Evolutionary conservation across 1,140 invertebrate species (phyloP), one percentile per base, ranked within the genome.

Genomic region (Tetramorium alpestre): DNA sequence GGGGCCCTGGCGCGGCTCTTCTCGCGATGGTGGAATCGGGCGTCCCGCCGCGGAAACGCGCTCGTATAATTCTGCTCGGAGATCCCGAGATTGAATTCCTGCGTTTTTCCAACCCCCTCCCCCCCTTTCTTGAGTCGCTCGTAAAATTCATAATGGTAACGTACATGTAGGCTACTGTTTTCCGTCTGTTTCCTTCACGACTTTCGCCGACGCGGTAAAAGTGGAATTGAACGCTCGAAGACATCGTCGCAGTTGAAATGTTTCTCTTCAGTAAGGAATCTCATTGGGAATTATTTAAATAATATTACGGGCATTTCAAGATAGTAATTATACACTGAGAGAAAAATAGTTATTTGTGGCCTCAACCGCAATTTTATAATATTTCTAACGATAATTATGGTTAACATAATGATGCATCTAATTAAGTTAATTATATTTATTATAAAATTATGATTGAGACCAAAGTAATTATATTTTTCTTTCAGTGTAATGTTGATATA

Each of bases 31-130:
- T 60, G 47, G n/a, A 84, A 84, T 84, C 69, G 65, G 78, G 13
- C 38, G 69, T 84, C 80, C 80, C 69, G 69, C n/a, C 69, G 41
- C 56, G 69, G 80, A 84, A 82, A 84, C 70, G 80, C 80, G 69
- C 80, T 75, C 80, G 69, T 84, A 84, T 84, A 84, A 84, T 41
- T 28, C 54, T 41, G 18, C 25, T 41, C 28, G 18, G 16, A 47
- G 56, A 75, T 75, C 13, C 69, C n/a, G 80, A 84, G 80, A 84
- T 84, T 84, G 80, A 75, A 84, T 84, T 73, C 38, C 69, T 47
- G 54, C 69, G 80, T 84, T 84, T 82, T 84, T 82, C 47, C 69
- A 11, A 47, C n/a, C 41, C 7, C 69, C 33, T 0, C 33, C 3
- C 7, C 69, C 33, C 33, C 69, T 22, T 84, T 75, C 80, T 73